Percentiles rank a stretch among this genome's conserved stretches.
These are phyloP conservation scores for Tapirus terrestris DNA, from an alignment of 2,113 vertebrate genomes.

Conservation along the genomic window DNA sequence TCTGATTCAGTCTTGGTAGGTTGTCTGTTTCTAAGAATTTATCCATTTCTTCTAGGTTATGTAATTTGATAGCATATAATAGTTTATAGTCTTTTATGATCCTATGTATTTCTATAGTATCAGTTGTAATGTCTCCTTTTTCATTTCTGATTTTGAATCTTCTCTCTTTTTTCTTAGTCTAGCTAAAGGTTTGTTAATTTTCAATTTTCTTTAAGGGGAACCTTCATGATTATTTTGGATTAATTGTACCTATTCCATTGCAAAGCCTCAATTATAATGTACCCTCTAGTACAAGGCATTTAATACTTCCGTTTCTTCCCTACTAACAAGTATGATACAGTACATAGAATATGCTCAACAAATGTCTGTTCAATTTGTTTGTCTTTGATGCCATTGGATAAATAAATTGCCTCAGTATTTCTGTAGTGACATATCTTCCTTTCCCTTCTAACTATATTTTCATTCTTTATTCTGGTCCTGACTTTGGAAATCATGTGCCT, in stretches of 20 bases:
- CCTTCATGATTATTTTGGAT: not conserved
- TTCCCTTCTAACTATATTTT: not conserved
- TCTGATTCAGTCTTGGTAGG: not conserved
- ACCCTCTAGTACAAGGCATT: not conserved
- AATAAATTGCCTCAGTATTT: not conserved
- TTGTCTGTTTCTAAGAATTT: not conserved
- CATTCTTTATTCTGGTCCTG: not conserved
- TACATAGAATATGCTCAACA: not conserved
- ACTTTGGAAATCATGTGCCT: not conserved
- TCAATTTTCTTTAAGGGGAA: not conserved
- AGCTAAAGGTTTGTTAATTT: not conserved
- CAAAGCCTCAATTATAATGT: not conserved
- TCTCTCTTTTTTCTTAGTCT: not conserved
- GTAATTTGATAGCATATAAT: not conserved
- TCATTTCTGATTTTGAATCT: not conserved
- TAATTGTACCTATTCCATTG: not conserved
- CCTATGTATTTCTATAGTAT: not conserved
- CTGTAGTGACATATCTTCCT: not conserved
- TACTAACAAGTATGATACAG: not conserved
- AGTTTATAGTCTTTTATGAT: not conserved
- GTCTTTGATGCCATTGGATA: not conserved
- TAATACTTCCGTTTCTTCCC: not conserved
- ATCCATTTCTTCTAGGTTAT: not conserved
- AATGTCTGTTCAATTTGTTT: not conserved
- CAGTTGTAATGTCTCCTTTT: not conserved